Evolutionary conservation across 2,888 invertebrate genomes (phyloP), one percentile per base, ranked within the genome.

Genomic region (Limnephilus lunatus): DNA sequence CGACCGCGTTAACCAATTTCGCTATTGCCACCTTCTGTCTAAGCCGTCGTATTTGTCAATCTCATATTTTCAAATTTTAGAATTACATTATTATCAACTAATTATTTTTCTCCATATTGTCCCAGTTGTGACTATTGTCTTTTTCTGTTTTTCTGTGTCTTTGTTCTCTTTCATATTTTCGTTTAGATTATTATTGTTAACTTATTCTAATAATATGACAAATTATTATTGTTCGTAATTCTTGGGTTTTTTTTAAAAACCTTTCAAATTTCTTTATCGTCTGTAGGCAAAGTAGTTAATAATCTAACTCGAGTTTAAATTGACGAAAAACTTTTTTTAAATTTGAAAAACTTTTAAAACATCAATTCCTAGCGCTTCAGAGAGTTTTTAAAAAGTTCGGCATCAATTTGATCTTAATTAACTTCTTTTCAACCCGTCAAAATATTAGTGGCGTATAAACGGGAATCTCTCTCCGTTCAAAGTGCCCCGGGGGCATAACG

Each of bases 391-490:
- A 82, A 82, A 82, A 82, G 14, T 82, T 82, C 82, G 15, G 15
- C 32, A 68, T 68, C 32, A 83, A 35, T 32, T 31, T 4, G 35
- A 44, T 68, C 30, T 35, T 87, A 87, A 87, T 87, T 87, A 87
- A 87, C 53, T 87, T 68, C 85, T 87, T 87, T 87, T 87, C 68
- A 32, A 32, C 19, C 44, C 30, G 53, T 68, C 87, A 31, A 53
- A 87, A 87, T 87, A 87, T 87, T 68, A 25, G 31, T 35, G 87
- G 87, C 87, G 53, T 87, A 68, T 87, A 53, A 87, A 87, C 31
- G 35, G 19, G 53, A 87, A 87, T 87, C 32, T 87, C 87, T 53
- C 87, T 83, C 44, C 30, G 53, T n/a, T 31, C 53, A 68, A 68
- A 53, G 53, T 31, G 68, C 53, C 89, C 85, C 32, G 82, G 39